Percentiles rank a stretch among this genome's conserved stretches.
These are phyloP conservation scores for Apodemus speciosus DNA, from an alignment of 2,113 vertebrate genomes.

Conservation along the genomic window DNA sequence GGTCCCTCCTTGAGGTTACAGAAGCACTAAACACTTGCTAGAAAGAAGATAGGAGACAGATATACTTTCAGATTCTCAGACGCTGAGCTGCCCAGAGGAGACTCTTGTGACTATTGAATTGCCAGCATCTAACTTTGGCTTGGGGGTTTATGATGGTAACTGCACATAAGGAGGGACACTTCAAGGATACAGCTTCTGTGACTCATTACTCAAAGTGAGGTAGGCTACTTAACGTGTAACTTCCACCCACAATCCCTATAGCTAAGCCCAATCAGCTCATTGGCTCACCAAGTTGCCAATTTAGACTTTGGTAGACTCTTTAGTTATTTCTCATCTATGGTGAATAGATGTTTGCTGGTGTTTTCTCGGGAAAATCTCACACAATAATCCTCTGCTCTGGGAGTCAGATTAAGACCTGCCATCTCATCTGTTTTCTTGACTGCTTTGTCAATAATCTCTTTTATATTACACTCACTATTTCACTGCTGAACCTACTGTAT, in stretches of 20 bases:
- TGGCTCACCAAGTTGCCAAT: neutral
- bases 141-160: too few species aligned
- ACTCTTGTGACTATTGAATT: neutral
- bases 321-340: neutral
- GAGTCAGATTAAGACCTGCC: neutral
- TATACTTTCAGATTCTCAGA: neutral
- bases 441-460: neutral
- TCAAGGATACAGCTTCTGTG: neutral
- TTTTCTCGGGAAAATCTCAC: neutral
- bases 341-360: neutral
- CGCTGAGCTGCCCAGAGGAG: neutral
- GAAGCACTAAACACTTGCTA: neutral
- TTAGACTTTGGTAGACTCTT: neutral
- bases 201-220: neutral
- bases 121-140: neutral
- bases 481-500: too few species aligned
- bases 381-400: neutral
- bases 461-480: neutral
- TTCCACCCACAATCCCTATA: too few species aligned
- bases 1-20: neutral
- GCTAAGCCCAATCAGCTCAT: neutral
- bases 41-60: neutral
- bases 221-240: neutral
- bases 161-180: neutral
- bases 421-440: neutral